A percentile compares a stretch with the other conserved stretches of the same genome.
These are phyloP conservation scores for Bombus pascuorum DNA, from an alignment of 1,140 invertebrate species.

Conservation along the genomic window DNA sequence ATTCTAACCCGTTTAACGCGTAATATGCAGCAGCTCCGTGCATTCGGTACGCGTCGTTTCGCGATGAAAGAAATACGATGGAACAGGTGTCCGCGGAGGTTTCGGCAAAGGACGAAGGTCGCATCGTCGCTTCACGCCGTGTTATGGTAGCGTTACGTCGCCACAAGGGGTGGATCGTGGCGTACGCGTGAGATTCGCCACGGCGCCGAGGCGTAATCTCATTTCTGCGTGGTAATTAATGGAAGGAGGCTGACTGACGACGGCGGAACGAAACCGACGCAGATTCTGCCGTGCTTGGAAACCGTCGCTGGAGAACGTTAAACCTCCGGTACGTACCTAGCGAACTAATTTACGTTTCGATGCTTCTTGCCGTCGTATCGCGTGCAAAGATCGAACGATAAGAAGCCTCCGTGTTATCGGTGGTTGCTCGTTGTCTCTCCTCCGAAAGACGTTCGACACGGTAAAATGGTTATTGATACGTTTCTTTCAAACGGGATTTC, in stretches of 20 bases:
- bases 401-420: background rate
- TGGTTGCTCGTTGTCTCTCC: background rate
- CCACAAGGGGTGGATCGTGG: background rate
- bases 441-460: background rate
- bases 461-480: constrained; percentile 1
- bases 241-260: constrained; percentile 40
- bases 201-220: constrained; percentile 53
- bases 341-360: background rate
- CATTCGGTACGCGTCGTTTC: constrained; percentile 3
- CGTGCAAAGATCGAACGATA: background rate
- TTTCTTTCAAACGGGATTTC: constrained; percentile 30
- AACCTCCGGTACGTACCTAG: background rate
- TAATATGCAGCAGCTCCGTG: constrained; percentile 25
- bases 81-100: constrained; percentile 74
- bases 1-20: constrained; percentile 70
- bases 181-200: background rate
- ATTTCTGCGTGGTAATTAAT: constrained; percentile 62
- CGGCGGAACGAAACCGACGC: constrained; percentile 49
- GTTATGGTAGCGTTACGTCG: constrained; percentile 56
- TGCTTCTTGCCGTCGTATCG: background rate
- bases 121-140: constrained; percentile 71
- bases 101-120: constrained; percentile 69
- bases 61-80: background rate
- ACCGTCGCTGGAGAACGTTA: background rate
- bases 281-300: constrained; percentile 11